Percentiles rank a stretch among this genome's conserved stretches.
phyloP scores from a whole-genome alignment of 2,113 vertebrate genomes.

The Tursiops truncatus region DNA sequence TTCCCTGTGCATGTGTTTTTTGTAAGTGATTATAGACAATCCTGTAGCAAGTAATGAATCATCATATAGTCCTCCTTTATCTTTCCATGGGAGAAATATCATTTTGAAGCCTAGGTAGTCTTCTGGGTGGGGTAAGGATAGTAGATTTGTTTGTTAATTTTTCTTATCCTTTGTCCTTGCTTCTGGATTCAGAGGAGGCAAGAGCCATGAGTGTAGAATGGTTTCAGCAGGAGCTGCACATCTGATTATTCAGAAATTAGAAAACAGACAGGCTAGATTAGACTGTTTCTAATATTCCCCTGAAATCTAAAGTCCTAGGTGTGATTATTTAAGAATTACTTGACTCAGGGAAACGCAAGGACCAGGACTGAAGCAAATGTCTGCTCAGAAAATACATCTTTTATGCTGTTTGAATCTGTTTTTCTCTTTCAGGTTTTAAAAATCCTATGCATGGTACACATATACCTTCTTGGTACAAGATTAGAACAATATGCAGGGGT shows the following conservation, averaged over 20 bases:
- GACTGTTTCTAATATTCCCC: not conserved
- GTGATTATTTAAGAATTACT: not conserved
- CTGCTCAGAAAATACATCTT: not conserved
- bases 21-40: constrained; percentile 7
- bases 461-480: not conserved
- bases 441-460: not conserved
- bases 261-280: not conserved
- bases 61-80: not conserved
- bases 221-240: not conserved
- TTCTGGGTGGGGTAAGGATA: not conserved
- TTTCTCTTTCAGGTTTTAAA: not conserved
- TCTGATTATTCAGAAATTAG: not conserved
- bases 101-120: not conserved
- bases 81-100: not conserved
- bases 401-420: not conserved
- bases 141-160: not conserved
- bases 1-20: not conserved
- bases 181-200: constrained; percentile 23
- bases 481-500: not conserved
- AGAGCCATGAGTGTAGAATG: not conserved
- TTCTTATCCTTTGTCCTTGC: not conserved
- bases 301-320: not conserved
- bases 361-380: not conserved
- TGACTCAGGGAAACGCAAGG: not conserved
- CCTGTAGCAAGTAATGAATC: not conserved